These are phyloP conservation scores for Sialis lutaria DNA, from an alignment of 2,888 invertebrate genomes.

Conservation along the genomic window DNA sequence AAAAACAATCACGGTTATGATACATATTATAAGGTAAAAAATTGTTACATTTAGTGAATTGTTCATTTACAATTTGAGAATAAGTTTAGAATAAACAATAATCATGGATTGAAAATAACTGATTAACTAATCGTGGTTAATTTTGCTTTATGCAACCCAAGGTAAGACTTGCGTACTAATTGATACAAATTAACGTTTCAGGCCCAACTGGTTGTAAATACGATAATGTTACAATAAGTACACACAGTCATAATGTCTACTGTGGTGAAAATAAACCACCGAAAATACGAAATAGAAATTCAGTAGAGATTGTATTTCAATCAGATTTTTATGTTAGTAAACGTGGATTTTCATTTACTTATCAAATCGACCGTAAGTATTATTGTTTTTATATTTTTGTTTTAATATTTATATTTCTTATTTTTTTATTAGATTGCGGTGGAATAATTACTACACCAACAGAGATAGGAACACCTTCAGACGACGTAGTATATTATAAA, in stretches of 20 bases:
- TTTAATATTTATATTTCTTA: background rate
- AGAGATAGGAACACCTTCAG: slow-evolving; percentile 31
- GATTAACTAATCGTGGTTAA: too few species aligned
- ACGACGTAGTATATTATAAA: slow-evolving; percentile 23
- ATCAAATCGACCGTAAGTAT: slow-evolving; percentile 31
- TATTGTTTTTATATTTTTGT: background rate
- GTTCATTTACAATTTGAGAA: too few species aligned
- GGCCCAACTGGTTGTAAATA: slow-evolving; percentile 15
- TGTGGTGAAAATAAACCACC: slow-evolving; percentile 31
- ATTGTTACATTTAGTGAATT: too few species aligned
- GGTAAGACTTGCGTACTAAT: too few species aligned
- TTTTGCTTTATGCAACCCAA: too few species aligned
- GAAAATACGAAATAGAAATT: slow-evolving; percentile 17
- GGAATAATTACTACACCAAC: slow-evolving; percentile 45
- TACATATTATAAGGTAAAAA: too few species aligned
- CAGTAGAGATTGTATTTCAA: slow-evolving; percentile 30
- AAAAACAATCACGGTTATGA: too few species aligned
- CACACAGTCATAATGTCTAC: slow-evolving; percentile 17
- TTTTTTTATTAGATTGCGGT: slow-evolving; percentile 45
- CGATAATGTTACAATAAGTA: slow-evolving; percentile 21
- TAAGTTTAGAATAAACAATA: too few species aligned
- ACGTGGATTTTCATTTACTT: slow-evolving; percentile 42
- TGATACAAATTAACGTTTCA: too few species aligned
- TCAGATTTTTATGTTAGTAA: slow-evolving; percentile 35
- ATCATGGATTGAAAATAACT: too few species aligned